phyloP scores from a whole-genome alignment of 1,140 invertebrate species.

The Halyomorpha halys region DNA sequence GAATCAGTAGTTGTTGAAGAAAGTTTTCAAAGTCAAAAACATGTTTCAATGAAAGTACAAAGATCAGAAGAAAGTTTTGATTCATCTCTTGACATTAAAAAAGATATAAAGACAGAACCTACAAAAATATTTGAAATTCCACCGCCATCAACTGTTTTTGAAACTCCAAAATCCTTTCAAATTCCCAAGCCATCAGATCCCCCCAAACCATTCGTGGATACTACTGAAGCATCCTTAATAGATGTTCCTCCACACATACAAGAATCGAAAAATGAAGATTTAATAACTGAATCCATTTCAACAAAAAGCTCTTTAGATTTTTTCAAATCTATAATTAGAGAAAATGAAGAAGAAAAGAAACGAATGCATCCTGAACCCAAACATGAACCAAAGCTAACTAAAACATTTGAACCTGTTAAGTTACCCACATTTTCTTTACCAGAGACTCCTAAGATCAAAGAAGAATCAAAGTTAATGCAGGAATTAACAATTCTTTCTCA shows the following conservation, averaged over 20 bases:
- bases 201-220: no score
- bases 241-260: no score
- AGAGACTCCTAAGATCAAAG: background rate
- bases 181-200: no score
- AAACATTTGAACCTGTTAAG: background rate
- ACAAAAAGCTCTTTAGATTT: slow-evolving; percentile 46
- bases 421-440: background rate
- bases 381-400: slow-evolving; percentile 8
- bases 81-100: slow-evolving; percentile 13
- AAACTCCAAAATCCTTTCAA: no score
- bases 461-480: background rate
- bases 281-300: slow-evolving; percentile 34
- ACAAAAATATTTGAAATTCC: background rate
- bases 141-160: no score
- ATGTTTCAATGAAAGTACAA: slow-evolving; percentile 29
- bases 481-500: background rate
- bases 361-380: background rate
- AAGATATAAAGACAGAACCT: background rate
- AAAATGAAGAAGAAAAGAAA: slow-evolving; percentile 33
- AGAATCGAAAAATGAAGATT: slow-evolving; percentile 16
- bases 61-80: slow-evolving; percentile 17
- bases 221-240: background rate
- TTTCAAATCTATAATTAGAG: slow-evolving; percentile 46
- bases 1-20: slow-evolving; percentile 26
- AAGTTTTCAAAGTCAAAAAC: slow-evolving; percentile 29